phyloP scores from a whole-genome alignment of 2,797 vertebrate species.

The Uromys caudimaculatus region DNA sequence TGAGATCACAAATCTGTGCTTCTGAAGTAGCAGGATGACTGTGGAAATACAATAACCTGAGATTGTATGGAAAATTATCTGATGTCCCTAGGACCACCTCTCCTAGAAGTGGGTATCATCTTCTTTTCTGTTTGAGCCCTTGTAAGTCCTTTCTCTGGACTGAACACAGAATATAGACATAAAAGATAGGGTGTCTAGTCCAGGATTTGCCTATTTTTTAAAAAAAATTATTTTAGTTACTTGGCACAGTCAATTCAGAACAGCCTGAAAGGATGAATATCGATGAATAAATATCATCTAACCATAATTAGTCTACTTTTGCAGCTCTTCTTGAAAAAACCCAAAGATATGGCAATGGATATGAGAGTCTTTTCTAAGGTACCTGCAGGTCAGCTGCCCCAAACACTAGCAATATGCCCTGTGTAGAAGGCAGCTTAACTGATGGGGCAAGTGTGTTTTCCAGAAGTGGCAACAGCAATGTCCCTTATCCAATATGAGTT shows the following conservation, averaged over 20 bases:
- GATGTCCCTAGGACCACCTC: not conserved
- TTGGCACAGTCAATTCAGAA: not conserved
- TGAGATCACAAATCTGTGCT: not conserved
- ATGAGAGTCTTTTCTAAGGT: not conserved
- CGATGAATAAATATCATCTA: not conserved
- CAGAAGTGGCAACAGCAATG: not conserved
- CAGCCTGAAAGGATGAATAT: not conserved
- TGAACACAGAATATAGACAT: not conserved
- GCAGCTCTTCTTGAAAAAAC: not conserved
- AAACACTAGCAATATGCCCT: not conserved
- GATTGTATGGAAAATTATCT: not conserved
- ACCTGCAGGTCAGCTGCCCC: accelerated
- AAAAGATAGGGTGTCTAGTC: not conserved
- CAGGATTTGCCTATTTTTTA: not conserved
- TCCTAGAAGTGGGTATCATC: not conserved
- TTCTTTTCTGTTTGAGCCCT: constrained; percentile 25
- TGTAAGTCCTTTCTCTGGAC: not conserved
- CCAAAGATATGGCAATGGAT: not conserved
- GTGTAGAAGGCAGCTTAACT: not conserved
- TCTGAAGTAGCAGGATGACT: not conserved
- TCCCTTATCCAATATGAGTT: not conserved
- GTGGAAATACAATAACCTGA: not conserved
- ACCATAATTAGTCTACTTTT: not conserved
- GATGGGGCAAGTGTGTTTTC: not conserved
- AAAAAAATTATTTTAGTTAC: not conserved